These are phyloP conservation scores for Eupithecia vulgata DNA, from an alignment of 2,888 invertebrate species.

Conservation along the genomic window DNA sequence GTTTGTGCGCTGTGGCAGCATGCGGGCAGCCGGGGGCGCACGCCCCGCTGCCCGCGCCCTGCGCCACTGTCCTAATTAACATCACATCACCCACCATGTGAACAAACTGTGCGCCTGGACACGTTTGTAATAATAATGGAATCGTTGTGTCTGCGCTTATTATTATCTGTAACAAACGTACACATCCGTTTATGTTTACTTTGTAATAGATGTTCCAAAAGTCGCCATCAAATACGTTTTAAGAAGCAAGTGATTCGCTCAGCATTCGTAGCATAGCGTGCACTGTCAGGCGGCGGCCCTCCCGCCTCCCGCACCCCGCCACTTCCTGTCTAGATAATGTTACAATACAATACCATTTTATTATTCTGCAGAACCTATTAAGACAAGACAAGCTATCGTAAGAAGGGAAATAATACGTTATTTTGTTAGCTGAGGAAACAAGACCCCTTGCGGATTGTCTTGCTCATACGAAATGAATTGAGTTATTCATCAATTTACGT, in stretches of 20 bases:
- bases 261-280: slow-evolving; percentile 49
- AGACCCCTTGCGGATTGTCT: slow-evolving; percentile 32
- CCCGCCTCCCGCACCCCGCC: slow-evolving; percentile 46
- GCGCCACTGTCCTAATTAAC: slow-evolving; percentile 45
- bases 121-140: slow-evolving; percentile 34
- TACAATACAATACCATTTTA: slow-evolving; percentile 16
- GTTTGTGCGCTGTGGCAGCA: slow-evolving; percentile 27
- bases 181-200: slow-evolving; percentile 31
- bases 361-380: slow-evolving; percentile 18
- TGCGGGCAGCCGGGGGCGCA: slow-evolving; percentile 44
- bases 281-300: slow-evolving; percentile 39
- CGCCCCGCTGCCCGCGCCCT: too few species aligned
- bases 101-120: slow-evolving; percentile 31
- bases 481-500: slow-evolving; percentile 20
- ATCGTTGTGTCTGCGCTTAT: slow-evolving; percentile 37
- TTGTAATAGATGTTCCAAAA: slow-evolving; percentile 19
- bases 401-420: slow-evolving; percentile 28
- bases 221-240: slow-evolving; percentile 5
- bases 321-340: slow-evolving; percentile 57
- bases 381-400: slow-evolving; percentile 14
- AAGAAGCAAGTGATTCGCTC: slow-evolving; percentile 24
- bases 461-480: slow-evolving; percentile 20
- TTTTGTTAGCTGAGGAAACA: slow-evolving; percentile 29
- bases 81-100: slow-evolving; percentile 19
- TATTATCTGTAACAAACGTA: slow-evolving; percentile 40